Percentiles rank a stretch among this genome's conserved stretches.
Conservation (phyloP, 2,888 invertebrate species). For the Synanthedon formicaeformis region DNA sequence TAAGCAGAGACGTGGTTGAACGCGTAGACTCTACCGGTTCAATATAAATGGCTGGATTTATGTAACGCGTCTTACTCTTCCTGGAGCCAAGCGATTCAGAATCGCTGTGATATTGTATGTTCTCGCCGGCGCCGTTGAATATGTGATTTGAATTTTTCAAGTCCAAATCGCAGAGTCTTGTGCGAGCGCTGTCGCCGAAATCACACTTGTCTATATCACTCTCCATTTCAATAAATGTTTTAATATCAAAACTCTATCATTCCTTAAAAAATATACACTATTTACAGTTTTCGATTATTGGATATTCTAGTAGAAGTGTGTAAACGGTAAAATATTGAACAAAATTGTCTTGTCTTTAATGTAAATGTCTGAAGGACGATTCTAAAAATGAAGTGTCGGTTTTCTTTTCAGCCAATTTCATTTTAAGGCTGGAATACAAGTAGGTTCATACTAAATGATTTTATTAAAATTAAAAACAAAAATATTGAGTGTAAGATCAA, state of each 20-base stretch:
- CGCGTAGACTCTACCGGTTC: constrained; percentile 58
- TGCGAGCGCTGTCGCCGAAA: constrained; percentile 50
- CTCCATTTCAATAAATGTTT: constrained; percentile 24
- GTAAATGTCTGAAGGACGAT: not conserved
- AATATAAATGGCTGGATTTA: constrained; percentile 73
- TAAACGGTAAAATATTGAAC: not conserved
- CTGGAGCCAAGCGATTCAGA: constrained; percentile 48
- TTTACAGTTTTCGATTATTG: not conserved
- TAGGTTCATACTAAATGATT: no score
- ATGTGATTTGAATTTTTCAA: constrained; percentile 40
- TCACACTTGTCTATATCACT: constrained; percentile 41
- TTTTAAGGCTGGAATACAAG: no score
- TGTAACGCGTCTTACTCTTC: constrained; percentile 62
- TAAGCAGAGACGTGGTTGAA: constrained; percentile 49
- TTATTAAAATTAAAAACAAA: no score
- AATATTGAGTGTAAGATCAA: no score
- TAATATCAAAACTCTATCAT: not conserved
- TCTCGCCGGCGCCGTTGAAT: constrained; percentile 58
- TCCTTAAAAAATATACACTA: not conserved
- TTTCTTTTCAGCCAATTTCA: no score
- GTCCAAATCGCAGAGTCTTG: constrained; percentile 23
- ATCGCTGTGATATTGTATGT: constrained; percentile 53
- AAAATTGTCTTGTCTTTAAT: not conserved
- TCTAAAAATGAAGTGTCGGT: not conserved
- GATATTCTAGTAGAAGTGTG: no score